A percentile compares a stretch with the other conserved stretches of the same genome.
Conservation (phyloP, 2,888 invertebrate genomes). For the Fragum fragum region DNA sequence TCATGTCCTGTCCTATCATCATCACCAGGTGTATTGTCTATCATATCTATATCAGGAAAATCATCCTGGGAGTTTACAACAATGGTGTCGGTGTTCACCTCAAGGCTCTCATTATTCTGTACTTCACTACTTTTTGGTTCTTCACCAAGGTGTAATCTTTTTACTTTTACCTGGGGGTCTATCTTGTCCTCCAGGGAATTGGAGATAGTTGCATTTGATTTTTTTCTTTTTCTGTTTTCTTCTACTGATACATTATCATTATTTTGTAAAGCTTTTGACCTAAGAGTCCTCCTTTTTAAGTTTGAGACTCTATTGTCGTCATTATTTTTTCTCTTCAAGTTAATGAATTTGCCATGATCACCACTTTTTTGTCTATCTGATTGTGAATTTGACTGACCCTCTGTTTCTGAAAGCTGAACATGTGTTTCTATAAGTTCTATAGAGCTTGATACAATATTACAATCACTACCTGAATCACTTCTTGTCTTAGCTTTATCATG, state of each 20-base stretch:
- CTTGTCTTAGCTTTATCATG: neutral
- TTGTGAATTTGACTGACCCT: neutral
- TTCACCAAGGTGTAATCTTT: neutral
- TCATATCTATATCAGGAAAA: neutral
- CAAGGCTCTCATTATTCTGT: neutral
- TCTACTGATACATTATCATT: neutral
- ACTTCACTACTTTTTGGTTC: neutral
- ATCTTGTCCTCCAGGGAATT: neutral
- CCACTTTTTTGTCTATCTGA: neutral
- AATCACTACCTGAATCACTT: neutral
- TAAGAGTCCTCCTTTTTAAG: neutral
- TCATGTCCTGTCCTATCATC: neutral
- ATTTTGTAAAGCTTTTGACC: neutral
- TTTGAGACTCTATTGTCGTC: neutral
- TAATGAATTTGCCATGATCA: neutral
- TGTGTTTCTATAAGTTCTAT: neutral
- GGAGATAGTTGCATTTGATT: neutral
- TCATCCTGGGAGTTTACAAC: neutral
- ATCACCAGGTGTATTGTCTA: neutral
- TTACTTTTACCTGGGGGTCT: neutral
- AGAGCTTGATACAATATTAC: neutral
- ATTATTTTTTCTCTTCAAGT: neutral
- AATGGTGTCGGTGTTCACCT: neutral
- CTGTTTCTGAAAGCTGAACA: neutral
- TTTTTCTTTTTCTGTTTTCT: neutral